Evolutionary conservation across 1,140 invertebrate genomes (phyloP).

Genomic region (Hestina assimilis): DNA sequence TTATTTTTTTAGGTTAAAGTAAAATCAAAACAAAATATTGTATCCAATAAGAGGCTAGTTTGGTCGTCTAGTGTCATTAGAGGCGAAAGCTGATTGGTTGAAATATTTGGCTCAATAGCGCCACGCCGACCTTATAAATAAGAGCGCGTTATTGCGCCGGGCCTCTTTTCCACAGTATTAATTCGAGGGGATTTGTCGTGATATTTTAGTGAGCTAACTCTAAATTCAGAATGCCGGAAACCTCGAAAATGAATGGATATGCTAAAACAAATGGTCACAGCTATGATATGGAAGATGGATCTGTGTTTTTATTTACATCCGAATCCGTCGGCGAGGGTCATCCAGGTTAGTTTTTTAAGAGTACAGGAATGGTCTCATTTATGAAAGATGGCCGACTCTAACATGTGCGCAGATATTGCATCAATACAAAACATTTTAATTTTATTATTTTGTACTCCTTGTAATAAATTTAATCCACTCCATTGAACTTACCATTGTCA

Average conservation of each 20-base stretch:
- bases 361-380: constrained; percentile 45
- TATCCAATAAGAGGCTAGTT: constrained; percentile 44
- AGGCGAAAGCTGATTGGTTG: constrained; percentile 50
- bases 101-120: constrained; percentile 44
- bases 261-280: constrained; percentile 84
- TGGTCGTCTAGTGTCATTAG: constrained; percentile 30
- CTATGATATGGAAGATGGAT: constrained; percentile 89
- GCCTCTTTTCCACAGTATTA: constrained; percentile 77
- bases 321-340: constrained; percentile 99
- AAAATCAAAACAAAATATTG: constrained; percentile 66
- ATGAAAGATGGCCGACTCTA: constrained; percentile 68
- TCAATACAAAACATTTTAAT: constrained; percentile 39
- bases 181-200: constrained; percentile 65
- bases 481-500: constrained; percentile 1
- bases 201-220: constrained; percentile 77
- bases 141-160: constrained; percentile 55
- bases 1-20: constrained; percentile 38
- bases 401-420: constrained; percentile 71
- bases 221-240: constrained; percentile 84
- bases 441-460: constrained; percentile 13
- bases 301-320: constrained; percentile 97
- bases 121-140: constrained; percentile 73
- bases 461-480: constrained; percentile 6
- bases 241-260: constrained; percentile 86
- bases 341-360: constrained; percentile 86